A percentile compares a stretch with the other conserved stretches of the same genome.
Evolutionary conservation across 2,888 invertebrate species (phyloP).

Genomic region (Drosophila macrospina): DNA sequence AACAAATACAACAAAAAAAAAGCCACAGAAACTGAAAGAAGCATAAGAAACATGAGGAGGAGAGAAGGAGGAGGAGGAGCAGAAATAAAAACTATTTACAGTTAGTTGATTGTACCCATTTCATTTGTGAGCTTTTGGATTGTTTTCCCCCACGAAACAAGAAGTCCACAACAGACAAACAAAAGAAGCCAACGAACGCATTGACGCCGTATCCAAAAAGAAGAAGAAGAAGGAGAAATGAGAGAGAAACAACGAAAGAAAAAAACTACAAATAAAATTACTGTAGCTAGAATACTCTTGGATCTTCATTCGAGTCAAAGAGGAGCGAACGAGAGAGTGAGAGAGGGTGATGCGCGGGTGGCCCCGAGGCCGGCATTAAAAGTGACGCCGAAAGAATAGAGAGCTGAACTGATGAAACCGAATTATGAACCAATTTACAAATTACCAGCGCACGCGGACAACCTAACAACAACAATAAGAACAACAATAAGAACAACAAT

Average conservation of each 20-base stretch:
- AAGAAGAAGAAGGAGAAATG: conserved; percentile 33
- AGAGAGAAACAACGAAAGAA: neutral
- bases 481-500: too few relatives aligned
- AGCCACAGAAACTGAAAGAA: conserved; percentile 31
- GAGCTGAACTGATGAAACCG: conserved; percentile 62
- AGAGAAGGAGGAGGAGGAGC: conserved; percentile 46
- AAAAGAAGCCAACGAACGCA: conserved; percentile 81
- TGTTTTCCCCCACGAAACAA: conserved; percentile 70
- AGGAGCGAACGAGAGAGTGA: conserved; percentile 2
- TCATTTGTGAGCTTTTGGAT: conserved; percentile 77
- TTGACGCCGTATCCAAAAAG: conserved; percentile 62
- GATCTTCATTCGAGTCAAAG: conserved; percentile 13
- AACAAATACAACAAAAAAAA: conserved; percentile 23
- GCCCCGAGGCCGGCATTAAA: conserved; percentile 11
- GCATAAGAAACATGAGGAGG: conserved; percentile 33
- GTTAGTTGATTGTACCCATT: conserved; percentile 82
- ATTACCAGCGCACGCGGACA: conserved; percentile 65
- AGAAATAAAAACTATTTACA: conserved; percentile 72
- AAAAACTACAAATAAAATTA: conserved; percentile 26
- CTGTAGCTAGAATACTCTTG: conserved; percentile 30
- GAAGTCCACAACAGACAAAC: conserved; percentile 43
- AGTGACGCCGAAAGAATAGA: conserved; percentile 29
- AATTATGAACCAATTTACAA: conserved; percentile 82
- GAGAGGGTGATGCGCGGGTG: conserved; percentile 44
- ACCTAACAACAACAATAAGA: conserved; percentile 35